A percentile compares a stretch with the other conserved stretches of the same genome.
Conservation (phyloP, 23 tunicate genomes). For the Halocynthia roretzi region DNA sequence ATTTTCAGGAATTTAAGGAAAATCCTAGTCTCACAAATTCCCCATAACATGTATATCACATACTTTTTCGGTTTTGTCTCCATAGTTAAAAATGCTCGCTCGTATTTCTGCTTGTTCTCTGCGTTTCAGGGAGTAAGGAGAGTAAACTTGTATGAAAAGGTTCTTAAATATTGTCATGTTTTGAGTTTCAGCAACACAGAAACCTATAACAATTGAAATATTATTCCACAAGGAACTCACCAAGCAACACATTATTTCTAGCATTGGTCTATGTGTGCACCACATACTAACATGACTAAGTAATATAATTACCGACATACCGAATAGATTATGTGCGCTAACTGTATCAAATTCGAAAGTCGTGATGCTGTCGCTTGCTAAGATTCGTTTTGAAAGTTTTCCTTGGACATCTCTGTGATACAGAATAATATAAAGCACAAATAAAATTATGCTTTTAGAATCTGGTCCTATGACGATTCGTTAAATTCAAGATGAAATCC, state of each 20-base stretch:
- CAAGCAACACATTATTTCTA: neutral
- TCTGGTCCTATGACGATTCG: no score
- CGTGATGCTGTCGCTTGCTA: constrained; percentile 15
- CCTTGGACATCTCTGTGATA: constrained; percentile 7
- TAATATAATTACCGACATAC: constrained; percentile 3
- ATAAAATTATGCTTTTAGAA: no score
- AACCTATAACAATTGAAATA: constrained; percentile 22
- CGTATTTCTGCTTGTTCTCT: constrained; percentile 39
- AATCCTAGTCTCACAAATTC: neutral
- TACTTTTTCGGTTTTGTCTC: neutral
- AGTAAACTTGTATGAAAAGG: constrained; percentile 33
- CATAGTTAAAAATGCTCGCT: constrained; percentile 41
- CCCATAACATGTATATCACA: neutral
- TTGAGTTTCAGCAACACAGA: constrained; percentile 36
- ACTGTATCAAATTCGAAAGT: constrained; percentile 19
- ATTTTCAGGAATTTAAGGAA: neutral
- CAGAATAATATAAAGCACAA: neutral
- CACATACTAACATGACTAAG: neutral
- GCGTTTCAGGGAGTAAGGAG: constrained; percentile 48
- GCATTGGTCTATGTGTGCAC: neutral
- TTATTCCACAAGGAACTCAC: neutral
- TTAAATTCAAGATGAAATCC: no score
- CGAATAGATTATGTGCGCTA: neutral
- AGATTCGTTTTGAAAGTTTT: neutral
- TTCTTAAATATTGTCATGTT: constrained; percentile 31